Conservation (phyloP, 1,140 invertebrate species). For the fruit fly (Drosophila melanogaster) region Release_6_plus_ISO1_MT NT_033777.3:9422001-9422500, state of each 20-base stretch:
- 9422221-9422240: conserved; percentile 61
- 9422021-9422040: conserved; percentile 19
- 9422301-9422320: conserved; percentile 37
- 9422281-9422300: conserved; percentile 10
- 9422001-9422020: neutral
- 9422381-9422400: conserved; percentile 51
- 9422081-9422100: conserved; percentile 16
- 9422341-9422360: conserved; percentile 45
- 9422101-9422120: conserved; percentile 32
- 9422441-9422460: conserved; percentile 43
- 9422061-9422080: conserved; percentile 27
- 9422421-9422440: conserved; percentile 19
- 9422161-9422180: conserved; percentile 12
- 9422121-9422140: conserved; percentile 44
- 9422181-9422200: conserved; percentile 25
- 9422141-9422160: conserved; percentile 44
- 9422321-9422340: conserved; percentile 46
- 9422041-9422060: conserved; percentile 9
- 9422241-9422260: conserved; percentile 38
- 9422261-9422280: conserved; percentile 24
- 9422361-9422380: conserved; percentile 29
- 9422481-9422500: conserved; percentile 29
- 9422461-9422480: conserved; percentile 35
- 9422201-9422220: conserved; percentile 55
- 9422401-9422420: conserved; percentile 38